Percentiles rank a stretch among this genome's conserved stretches.
Evolutionary conservation across 2,113 vertebrate genomes (phyloP).

Genomic region (Cheilinus undulatus): DNA sequence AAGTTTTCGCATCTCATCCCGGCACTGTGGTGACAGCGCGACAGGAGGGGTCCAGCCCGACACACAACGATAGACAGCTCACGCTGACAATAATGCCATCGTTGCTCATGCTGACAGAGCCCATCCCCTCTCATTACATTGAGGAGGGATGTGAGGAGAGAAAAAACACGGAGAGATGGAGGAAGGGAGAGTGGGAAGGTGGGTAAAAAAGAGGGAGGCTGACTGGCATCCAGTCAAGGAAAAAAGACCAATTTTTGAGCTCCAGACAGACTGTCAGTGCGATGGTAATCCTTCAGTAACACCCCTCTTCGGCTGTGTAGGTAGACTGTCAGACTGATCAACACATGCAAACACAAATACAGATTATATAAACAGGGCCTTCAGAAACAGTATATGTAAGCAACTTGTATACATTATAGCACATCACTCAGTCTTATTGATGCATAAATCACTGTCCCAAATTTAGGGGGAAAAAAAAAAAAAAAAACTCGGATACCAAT

Average conservation of each 20-base stretch:
- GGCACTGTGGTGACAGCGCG: slow-evolving; percentile 62
- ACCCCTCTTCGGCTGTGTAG: slow-evolving; percentile 65
- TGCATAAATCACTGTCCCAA: background rate
- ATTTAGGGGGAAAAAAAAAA: background rate
- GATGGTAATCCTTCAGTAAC: slow-evolving; percentile 77
- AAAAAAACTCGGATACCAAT: background rate
- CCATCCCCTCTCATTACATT: slow-evolving; percentile 63
- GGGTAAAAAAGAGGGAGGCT: slow-evolving; percentile 24
- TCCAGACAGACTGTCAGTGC: slow-evolving; percentile 70
- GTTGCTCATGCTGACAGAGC: slow-evolving; percentile 63
- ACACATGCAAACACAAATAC: slow-evolving; percentile 40
- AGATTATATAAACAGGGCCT: slow-evolving; percentile 45
- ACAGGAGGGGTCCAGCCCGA: slow-evolving; percentile 62
- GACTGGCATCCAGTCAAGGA: slow-evolving; percentile 57
- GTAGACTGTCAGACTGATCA: slow-evolving; percentile 59
- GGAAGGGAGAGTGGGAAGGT: slow-evolving; percentile 11
- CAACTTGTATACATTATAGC: background rate
- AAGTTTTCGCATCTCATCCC: slow-evolving; percentile 66
- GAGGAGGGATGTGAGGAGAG: slow-evolving; percentile 25
- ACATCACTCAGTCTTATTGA: background rate
- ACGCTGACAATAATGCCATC: slow-evolving; percentile 70
- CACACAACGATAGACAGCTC: slow-evolving; percentile 69
- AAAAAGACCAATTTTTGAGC: slow-evolving; percentile 63
- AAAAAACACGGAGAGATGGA: slow-evolving; percentile 3
- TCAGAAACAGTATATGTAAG: slow-evolving; percentile 5